These are phyloP conservation scores for Rhyzopertha dominica DNA, from an alignment of 1,140 invertebrate genomes.

Conservation along the genomic window DNA sequence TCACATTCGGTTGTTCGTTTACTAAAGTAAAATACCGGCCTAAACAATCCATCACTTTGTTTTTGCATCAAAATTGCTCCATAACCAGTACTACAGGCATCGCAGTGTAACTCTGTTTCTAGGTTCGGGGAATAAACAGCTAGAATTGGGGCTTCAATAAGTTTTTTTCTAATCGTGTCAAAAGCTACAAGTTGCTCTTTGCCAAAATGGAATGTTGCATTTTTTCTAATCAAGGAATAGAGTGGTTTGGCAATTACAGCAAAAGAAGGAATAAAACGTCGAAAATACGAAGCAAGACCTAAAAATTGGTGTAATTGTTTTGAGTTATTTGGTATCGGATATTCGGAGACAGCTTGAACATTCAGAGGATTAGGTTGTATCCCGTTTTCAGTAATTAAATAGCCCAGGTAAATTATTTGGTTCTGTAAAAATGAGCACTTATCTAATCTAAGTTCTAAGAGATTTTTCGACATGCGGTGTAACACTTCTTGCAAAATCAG, in stretches of 20 bases:
- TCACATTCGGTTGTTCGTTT: conserved; percentile 39
- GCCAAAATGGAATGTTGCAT: conserved; percentile 26
- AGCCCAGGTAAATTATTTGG: conserved; percentile 23
- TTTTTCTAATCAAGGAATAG: conserved; percentile 31
- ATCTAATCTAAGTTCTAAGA: conserved; percentile 22
- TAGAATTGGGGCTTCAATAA: conserved; percentile 13
- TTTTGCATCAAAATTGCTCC: conserved; percentile 19
- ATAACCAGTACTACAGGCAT: conserved; percentile 27
- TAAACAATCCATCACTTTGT: conserved; percentile 18
- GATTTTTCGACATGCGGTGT: conserved; percentile 13
- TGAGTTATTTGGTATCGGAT: conserved; percentile 14
- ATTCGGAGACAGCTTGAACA: conserved; percentile 12
- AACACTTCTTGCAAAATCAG: conserved; percentile 20
- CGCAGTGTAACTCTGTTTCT: conserved; percentile 22
- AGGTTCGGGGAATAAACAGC: conserved; percentile 9
- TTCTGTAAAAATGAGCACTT: conserved; percentile 25
- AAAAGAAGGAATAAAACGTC: conserved; percentile 29
- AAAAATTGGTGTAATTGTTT: conserved; percentile 20
- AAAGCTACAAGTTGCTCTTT: conserved; percentile 23
- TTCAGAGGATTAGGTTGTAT: conserved; percentile 14
- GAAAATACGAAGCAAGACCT: conserved; percentile 21
- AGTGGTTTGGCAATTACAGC: conserved; percentile 28
- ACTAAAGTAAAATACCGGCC: conserved; percentile 44
- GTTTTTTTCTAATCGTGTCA: conserved; percentile 19
- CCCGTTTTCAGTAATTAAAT: conserved; percentile 18